Conservation (phyloP, 1,140 invertebrate species). For the Zaprionus nigranus region DNA sequence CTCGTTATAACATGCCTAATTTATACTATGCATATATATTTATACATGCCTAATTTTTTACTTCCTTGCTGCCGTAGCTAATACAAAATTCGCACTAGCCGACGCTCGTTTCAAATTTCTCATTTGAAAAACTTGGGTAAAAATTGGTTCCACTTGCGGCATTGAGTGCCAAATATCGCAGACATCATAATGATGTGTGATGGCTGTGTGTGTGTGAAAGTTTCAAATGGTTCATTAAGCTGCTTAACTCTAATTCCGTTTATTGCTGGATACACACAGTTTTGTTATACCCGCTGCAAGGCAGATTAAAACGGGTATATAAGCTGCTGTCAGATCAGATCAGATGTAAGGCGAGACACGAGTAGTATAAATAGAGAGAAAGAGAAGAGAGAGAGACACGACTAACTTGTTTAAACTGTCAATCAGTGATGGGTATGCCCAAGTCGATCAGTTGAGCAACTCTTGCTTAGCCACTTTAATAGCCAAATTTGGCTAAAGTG, state of each 20-base stretch:
- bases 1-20: too few relatives aligned
- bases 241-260: slow-evolving; percentile 63
- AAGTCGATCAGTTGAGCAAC: not conserved
- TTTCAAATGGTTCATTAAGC: slow-evolving; percentile 80
- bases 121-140: slow-evolving; percentile 11
- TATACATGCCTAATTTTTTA: not conserved
- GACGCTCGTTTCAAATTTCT: not conserved
- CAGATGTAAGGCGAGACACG: not conserved
- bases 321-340: slow-evolving; percentile 7
- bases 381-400: too few relatives aligned
- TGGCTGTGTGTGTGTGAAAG: slow-evolving; percentile 65
- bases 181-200: slow-evolving; percentile 75
- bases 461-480: not conserved
- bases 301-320: slow-evolving; percentile 13
- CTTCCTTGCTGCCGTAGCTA: slow-evolving; percentile 8
- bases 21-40: too few relatives aligned
- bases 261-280: slow-evolving; percentile 41
- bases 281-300: slow-evolving; percentile 29
- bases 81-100: slow-evolving; percentile 26
- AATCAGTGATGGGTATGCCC: not conserved
- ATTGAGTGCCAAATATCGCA: slow-evolving; percentile 73
- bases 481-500: slow-evolving; percentile 5
- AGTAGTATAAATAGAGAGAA: not conserved
- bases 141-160: slow-evolving; percentile 76
- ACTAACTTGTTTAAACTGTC: not conserved